Conservation (phyloP, 2,888 invertebrate species). For the Phaedon cochleariae region DNA sequence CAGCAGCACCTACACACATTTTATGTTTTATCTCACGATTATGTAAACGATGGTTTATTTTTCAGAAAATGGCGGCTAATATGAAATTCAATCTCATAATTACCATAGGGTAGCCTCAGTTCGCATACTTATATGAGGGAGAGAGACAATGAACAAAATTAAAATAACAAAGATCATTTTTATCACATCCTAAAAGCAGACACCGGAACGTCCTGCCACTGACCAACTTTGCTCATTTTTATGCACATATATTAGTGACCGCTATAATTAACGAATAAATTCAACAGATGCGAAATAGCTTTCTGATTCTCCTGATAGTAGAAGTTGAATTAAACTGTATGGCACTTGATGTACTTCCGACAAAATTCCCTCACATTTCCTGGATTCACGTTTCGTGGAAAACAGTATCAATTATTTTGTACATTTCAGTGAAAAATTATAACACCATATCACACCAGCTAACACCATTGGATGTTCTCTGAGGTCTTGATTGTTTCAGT, state of each 20-base stretch:
- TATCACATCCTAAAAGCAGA: constrained; percentile 52
- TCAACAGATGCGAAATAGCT: constrained; percentile 35
- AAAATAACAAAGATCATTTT: constrained; percentile 59
- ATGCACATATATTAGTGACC: constrained; percentile 47
- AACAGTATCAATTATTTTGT: too few species aligned
- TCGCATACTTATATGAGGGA: constrained; percentile 49
- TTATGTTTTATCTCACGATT: constrained; percentile 23
- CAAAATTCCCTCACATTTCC: not conserved
- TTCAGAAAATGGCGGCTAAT: constrained; percentile 22
- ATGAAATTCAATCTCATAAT: constrained; percentile 43
- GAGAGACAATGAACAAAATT: constrained; percentile 56
- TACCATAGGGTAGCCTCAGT: constrained; percentile 37
- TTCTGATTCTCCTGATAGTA: constrained; percentile 26
- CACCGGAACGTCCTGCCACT: constrained; percentile 52
- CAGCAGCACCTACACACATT: not conserved
- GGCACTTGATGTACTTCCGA: not conserved
- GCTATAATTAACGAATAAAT: constrained; percentile 45
- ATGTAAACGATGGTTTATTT: constrained; percentile 36
- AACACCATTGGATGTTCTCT: too few species aligned
- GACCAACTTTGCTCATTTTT: constrained; percentile 48
- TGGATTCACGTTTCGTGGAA: not conserved
- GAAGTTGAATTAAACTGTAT: constrained; percentile 10
- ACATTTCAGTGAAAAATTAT: too few species aligned
- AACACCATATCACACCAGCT: too few species aligned
- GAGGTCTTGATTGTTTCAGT: too few species aligned